Evolutionary conservation across 2,113 vertebrate genomes (phyloP), one percentile per base, ranked within the genome.

Genomic region (Laticauda colubrina): DNA sequence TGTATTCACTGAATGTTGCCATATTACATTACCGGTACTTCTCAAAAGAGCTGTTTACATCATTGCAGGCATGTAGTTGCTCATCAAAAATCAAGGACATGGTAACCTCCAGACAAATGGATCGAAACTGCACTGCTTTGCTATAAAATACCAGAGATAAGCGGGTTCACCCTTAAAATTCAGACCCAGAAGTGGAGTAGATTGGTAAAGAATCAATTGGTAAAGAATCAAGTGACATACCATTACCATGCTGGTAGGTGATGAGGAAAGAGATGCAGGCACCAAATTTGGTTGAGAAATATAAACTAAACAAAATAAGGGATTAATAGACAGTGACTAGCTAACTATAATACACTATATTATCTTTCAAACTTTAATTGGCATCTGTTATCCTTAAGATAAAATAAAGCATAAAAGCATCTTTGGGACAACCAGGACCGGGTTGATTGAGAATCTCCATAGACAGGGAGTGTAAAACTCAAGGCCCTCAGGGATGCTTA

Each of bases 81-180:
- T 92, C 92, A 85, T 89, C 64, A n/a, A n/a, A 89, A 92, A 85
- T 34, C 88, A 89, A 51, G 87, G 26, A 85, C 92, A 57, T 85
- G 34, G n/a, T 39, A 8, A 15, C 69, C 51, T 21, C 54, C 26
- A 51, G 64, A 92, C 20, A 89, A 89, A 89, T 51, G 87, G 48
- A 39, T 92, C 29, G 48, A 81, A 88, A 81, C 26, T 64, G 15
- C 59, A 54, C 85, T 24, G 87, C 10, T 85, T 89, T 43, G 54
- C 87, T 57, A 43, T 92, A 85, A 92, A 89, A 85, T 54, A 89
- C 64, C 20, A 89, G 87, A 85, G 88, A 21, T 59, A 75, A 89
- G 9, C 20, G 34, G 39, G 23, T 85, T 89, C 89, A 55, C 23
- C 54, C 88, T 89, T 85, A 85, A 89, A 89, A 54, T n/a, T 85